Evolutionary conservation across 2,113 vertebrate genomes (phyloP).

Genomic region (Ageneiosus marmoratus): DNA sequence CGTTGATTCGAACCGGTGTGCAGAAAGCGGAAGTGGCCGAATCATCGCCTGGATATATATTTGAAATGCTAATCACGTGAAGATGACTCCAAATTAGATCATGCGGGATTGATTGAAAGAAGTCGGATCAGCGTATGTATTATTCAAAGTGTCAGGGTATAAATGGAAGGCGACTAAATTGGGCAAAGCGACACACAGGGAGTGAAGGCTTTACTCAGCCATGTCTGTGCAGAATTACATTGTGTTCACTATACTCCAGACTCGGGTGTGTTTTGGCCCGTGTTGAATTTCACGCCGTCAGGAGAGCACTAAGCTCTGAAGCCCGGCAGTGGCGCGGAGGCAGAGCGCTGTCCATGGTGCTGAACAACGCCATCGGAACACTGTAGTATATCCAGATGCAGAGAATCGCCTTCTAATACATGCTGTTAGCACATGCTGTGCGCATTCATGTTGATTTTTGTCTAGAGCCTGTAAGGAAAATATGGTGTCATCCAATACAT

Average conservation of each 20-base stretch:
- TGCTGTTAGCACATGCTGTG: neutral
- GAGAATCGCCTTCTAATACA: neutral
- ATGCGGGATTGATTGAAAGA: neutral
- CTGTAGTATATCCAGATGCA: slow-evolving; percentile 26
- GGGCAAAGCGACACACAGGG: neutral
- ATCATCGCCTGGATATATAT: neutral
- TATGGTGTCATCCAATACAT: neutral
- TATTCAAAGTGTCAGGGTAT: neutral
- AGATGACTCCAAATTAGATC: neutral
- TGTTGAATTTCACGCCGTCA: slow-evolving; percentile 42
- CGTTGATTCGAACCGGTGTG: too few species aligned
- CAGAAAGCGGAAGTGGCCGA: neutral
- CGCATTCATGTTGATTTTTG: neutral
- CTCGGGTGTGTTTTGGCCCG: slow-evolving; percentile 8
- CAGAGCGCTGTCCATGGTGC: slow-evolving; percentile 52
- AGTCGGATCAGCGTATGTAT: neutral
- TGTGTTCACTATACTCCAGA: neutral
- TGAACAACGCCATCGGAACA: slow-evolving; percentile 41
- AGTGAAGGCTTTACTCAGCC: neutral
- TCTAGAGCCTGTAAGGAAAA: neutral
- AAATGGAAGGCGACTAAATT: neutral
- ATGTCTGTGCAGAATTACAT: neutral
- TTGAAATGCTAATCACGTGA: neutral
- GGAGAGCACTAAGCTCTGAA: neutral
- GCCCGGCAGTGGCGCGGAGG: neutral